Evolutionary conservation across 2,113 vertebrate genomes (phyloP), one percentile per base, ranked within the genome.

Genomic region (Trogon surrucura): DNA sequence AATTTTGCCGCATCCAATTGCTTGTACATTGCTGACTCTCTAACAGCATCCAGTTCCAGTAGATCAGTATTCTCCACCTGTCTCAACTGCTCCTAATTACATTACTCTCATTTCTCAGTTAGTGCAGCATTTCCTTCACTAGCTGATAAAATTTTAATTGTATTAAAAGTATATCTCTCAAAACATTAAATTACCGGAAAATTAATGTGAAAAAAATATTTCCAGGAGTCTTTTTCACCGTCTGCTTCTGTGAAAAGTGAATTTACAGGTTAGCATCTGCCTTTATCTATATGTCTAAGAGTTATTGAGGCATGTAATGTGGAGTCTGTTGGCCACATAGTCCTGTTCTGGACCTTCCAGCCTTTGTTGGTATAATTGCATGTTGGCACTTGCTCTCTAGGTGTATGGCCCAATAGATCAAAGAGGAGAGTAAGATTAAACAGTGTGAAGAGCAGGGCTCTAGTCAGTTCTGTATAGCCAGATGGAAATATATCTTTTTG

Each of bases 91-190:
- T 60, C 2, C 0, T 27, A 51, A 53, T 66, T 73, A 4, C 5
- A 26, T 81, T 75, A 36, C 19, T 79, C 14, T 64, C 7, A 41
- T 80, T 89, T 91, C 38, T 41, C 45, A 45, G 26, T 60, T 48
- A 53, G 30, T 64, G 23, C n/a, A 77, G 60, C 26, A 26, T 56
- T 80, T 82, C 47, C 71, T 81, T 85, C 36, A 58, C 17, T 26
- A 77, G 36, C n/a, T 80, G 51, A 47, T 62, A 69, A 57, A 65
- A 56, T 57, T 82, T 73, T 62, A n/a, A 56, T 83, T 65, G 20
- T 51, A 82, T 65, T 67, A 65, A 88, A 89, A 93, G 32, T 58
- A 67, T 32, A 93, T 50, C 75, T 82, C 26, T 81, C 54, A 65
- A 72, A 84, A 56, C 12, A 47, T 64, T 82, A 34, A 18, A 47